Evolutionary conservation across 2,797 vertebrate species (phyloP).

Genomic region (Galago senegalensis): DNA sequence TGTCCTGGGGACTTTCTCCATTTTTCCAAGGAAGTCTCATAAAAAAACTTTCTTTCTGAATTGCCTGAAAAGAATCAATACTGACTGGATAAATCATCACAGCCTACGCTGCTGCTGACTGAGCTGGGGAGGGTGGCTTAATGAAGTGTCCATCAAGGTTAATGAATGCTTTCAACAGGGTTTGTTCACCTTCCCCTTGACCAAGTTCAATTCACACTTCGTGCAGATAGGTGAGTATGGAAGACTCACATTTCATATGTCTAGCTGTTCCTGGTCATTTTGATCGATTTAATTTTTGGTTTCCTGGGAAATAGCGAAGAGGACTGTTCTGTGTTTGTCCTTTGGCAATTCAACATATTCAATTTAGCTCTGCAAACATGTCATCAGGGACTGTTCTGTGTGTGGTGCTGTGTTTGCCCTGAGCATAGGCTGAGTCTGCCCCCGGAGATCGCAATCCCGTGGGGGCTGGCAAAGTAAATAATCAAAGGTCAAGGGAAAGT

Average conservation of each 20-base stretch:
- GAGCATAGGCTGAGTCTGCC: neutral
- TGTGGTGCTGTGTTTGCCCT: neutral
- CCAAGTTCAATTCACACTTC: neutral
- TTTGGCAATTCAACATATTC: neutral
- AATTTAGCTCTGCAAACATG: neutral
- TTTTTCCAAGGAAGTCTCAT: constrained; percentile 58
- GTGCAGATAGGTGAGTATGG: neutral
- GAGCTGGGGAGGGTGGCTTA: neutral
- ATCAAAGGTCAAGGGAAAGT: neutral
- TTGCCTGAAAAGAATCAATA: constrained; percentile 74
- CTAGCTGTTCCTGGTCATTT: neutral
- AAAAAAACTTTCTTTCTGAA: constrained; percentile 65
- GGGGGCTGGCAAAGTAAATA: neutral
- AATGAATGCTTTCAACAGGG: neutral
- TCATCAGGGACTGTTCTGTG: neutral
- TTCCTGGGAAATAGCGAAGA: constrained; percentile 38
- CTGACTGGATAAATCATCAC: constrained; percentile 46
- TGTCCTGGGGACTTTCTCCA: neutral
- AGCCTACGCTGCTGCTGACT: neutral
- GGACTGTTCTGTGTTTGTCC: neutral
- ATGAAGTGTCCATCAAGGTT: constrained; percentile 47
- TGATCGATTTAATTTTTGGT: constrained; percentile 33
- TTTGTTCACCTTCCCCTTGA: neutral
- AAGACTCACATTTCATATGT: neutral
- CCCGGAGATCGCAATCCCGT: accelerated